Percentiles rank a stretch among this genome's conserved stretches.
phyloP scores from a whole-genome alignment of 2,113 vertebrate species.

The Delphinapterus leucas region DNA sequence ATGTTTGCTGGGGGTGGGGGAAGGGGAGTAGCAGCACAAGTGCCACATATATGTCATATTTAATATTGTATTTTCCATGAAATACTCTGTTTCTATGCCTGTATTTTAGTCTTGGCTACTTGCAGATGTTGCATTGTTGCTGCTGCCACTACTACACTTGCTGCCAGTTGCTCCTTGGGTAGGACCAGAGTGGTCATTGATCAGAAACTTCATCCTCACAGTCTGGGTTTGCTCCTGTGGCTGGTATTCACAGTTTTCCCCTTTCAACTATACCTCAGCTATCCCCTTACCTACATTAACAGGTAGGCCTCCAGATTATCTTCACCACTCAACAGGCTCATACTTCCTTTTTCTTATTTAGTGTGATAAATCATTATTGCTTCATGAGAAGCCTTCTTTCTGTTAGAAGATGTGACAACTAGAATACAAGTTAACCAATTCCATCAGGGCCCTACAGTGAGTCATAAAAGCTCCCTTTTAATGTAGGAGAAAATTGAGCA shows the following conservation, averaged over 20 bases:
- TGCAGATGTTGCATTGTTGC: constrained; percentile 9
- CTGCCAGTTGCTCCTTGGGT: constrained; percentile 34
- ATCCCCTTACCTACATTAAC: not conserved
- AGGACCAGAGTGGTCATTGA: constrained; percentile 12
- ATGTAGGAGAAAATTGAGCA: not conserved
- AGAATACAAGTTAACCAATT: constrained; percentile 5
- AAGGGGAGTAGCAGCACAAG: not conserved
- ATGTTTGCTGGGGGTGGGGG: not conserved
- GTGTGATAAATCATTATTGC: not conserved
- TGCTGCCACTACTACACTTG: not conserved
- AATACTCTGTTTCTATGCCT: not conserved
- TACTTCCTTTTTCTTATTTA: not conserved
- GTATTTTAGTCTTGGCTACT: constrained; percentile 25
- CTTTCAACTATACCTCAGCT: not conserved
- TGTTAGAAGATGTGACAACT: not conserved
- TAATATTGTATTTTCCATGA: constrained; percentile 30
- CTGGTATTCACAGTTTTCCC: constrained; percentile 41
- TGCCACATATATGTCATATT: not conserved
- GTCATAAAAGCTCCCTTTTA: not conserved
- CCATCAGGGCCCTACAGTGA: not conserved
- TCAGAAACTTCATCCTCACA: not conserved
- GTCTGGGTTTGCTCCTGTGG: not conserved
- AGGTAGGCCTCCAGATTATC: not conserved
- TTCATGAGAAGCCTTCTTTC: not conserved
- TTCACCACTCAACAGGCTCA: not conserved